Evolutionary conservation across 2,888 invertebrate genomes (phyloP), one percentile per base, ranked within the genome.

Genomic region (Tetragonula carbonaria): DNA sequence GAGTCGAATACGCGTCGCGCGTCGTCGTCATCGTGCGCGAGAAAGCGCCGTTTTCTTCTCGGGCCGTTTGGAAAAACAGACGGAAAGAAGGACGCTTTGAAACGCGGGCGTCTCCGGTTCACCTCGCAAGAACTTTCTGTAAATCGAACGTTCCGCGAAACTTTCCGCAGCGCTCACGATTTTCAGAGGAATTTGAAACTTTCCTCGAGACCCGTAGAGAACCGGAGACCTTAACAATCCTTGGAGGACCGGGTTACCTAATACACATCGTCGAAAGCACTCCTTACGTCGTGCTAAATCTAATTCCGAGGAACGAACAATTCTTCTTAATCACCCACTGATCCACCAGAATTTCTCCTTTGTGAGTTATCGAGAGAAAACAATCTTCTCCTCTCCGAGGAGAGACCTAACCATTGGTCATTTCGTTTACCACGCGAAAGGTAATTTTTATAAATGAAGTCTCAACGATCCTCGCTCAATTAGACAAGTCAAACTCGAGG

Each of bases 91-190:
- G 53, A 45, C 8, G 45, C n/a, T 38, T 55, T 23, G 45, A 45
- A 8, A 45, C 14, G 14, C 38, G 14, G 45, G 28, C 51, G 18
- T 28, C 71, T 28, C 74, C 50, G 62, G 75, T 67, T 82, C 72
- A 62, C 74, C 82, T 45, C 71, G 50, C 50, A n/a, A 55, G 50
- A 82, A 72, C 66, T 82, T 76, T 14, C 67, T 50, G 45, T 59
- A 33, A 82, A 72, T 82, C 82, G 83, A 75, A 72, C 71, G 62
- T 82, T 82, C 59, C 83, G 53, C 57, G 66, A 72, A 75, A 82
- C 66, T 82, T 38, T 51, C 45, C n/a, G 23, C 33, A 59, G 21
- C 45, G 55, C 67, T 28, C 50, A n/a, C 75, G 23, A 79, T 67
- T 72, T 21, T 4, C 18, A 33, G 65, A 66, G 66, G 82, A 82